Evolutionary conservation across 2,797 vertebrate species (phyloP).

Genomic region (Linurgus olivaceus): DNA sequence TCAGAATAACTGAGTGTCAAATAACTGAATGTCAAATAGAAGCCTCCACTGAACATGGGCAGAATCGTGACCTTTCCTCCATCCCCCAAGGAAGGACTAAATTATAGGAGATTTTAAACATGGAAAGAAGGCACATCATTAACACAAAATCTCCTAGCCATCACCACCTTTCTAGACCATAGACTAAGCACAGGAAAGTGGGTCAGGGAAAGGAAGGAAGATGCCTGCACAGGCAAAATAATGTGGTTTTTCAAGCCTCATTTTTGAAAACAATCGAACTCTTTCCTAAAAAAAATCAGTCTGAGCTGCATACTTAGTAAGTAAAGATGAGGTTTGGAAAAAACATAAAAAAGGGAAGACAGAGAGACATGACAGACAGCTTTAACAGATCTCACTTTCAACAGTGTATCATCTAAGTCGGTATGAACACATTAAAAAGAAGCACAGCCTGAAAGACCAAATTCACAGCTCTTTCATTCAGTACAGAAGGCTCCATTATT

Average conservation of each 20-base stretch:
- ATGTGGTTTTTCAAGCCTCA: background rate
- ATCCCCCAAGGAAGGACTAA: background rate
- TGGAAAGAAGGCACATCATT: background rate
- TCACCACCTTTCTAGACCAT: background rate
- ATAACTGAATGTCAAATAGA: background rate
- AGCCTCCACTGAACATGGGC: background rate
- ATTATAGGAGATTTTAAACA: background rate
- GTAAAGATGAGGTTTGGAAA: background rate
- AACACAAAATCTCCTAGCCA: background rate
- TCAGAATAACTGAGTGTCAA: background rate
- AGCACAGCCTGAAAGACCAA: background rate
- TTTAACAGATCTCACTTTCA: background rate
- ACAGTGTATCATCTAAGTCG: background rate
- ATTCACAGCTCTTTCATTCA: background rate
- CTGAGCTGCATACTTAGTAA: background rate
- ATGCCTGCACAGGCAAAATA: background rate
- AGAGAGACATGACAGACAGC: background rate
- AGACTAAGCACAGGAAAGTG: background rate
- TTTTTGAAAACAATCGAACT: background rate
- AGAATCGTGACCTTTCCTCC: background rate
- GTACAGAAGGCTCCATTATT: background rate
- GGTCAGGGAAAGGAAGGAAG: background rate
- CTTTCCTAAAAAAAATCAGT: background rate
- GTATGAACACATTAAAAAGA: background rate
- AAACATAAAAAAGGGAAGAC: background rate